Percentiles rank a stretch among this genome's conserved stretches.
Evolutionary conservation across 1,140 invertebrate genomes (phyloP).

Genomic region (Campoletis sonorensis): DNA sequence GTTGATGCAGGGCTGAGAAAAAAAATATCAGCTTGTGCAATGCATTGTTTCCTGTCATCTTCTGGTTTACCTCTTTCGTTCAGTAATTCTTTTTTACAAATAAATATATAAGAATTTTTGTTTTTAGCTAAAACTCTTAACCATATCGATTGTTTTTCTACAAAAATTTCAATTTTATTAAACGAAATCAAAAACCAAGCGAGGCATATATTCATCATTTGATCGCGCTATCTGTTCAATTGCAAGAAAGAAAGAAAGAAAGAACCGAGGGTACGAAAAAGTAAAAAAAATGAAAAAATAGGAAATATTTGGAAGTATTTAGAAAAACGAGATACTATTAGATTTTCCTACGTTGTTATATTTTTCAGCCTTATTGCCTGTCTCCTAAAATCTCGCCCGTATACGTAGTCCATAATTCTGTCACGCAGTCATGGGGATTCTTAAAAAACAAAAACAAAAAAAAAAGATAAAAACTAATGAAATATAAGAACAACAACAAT

Average conservation of each 20-base stretch:
- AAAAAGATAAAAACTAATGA: background rate
- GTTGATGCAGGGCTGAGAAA: background rate
- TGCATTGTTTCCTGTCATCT: background rate
- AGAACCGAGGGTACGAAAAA: background rate
- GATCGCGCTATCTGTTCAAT: background rate
- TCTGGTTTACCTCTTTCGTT: background rate
- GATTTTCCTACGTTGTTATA: conserved; percentile 12
- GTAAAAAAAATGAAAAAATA: background rate
- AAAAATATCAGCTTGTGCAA: conserved; percentile 27
- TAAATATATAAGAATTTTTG: background rate
- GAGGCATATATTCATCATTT: background rate
- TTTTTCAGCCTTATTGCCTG: conserved; percentile 30
- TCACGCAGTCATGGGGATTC: conserved; percentile 16
- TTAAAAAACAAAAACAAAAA: background rate
- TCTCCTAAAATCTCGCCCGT: conserved; percentile 18
- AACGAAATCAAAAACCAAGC: no score
- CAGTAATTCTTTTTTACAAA: background rate
- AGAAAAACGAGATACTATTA: background rate
- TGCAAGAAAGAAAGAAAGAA: background rate
- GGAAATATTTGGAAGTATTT: background rate
- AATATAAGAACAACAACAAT: conserved; percentile 1
- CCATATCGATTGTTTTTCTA: background rate
- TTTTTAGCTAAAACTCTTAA: background rate
- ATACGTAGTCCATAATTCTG: conserved; percentile 36
- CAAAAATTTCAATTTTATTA: background rate